Base-by-base conservation (phyloP, 2,888 invertebrate species). In the Mamestra brassicae region DNA sequence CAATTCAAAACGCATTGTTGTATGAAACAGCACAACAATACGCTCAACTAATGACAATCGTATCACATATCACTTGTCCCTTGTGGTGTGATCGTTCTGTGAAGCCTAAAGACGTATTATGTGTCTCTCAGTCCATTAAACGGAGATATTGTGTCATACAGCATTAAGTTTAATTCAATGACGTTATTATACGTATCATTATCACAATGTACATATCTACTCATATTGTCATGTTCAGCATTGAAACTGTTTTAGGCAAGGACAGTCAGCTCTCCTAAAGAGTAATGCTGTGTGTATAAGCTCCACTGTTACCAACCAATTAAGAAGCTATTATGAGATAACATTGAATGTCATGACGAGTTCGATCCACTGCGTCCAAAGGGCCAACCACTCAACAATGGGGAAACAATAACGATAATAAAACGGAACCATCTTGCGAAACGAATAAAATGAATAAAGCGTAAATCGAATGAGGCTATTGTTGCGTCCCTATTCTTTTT, bases 401-500 rank as follows among this genome's bases (percentile, higher is more conserved):
- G 84, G 72, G 78, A 89, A 90, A 90, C 90, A 90, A 92, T 91
- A 90, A 90, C 89, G 85, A 88, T 89, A 90, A 89, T 90, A 90
- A 91, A 90, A 80, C 71, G 80, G 79, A 87, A 84, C 84, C 87
- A 86, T 89, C 90, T 89, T 86, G 87, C 84, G 85, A 83, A 82
- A 81, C 82, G 85, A 90, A 90, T 88, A 85, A 90, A 90, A 88
- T 88, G 87, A 88, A 89, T 90, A 89, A 88, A 88, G 85, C 90
- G 88, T 90, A 92, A 94, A 94, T 95, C 93, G 92, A 94, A 94
- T 94, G 91, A 92, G 88, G 78, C 90, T 86, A 91, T 93, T 94
- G 93, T 93, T 90, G 87, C 85, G 87, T 87, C 85, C 80, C 84
- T 81, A 86, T 89, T 89, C 91, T 92, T 93, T 93, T 92, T 91